Percentiles rank a stretch among this genome's conserved stretches.
Conservation (phyloP, 1,140 invertebrate genomes). For the Bathynomus jamesi region DNA sequence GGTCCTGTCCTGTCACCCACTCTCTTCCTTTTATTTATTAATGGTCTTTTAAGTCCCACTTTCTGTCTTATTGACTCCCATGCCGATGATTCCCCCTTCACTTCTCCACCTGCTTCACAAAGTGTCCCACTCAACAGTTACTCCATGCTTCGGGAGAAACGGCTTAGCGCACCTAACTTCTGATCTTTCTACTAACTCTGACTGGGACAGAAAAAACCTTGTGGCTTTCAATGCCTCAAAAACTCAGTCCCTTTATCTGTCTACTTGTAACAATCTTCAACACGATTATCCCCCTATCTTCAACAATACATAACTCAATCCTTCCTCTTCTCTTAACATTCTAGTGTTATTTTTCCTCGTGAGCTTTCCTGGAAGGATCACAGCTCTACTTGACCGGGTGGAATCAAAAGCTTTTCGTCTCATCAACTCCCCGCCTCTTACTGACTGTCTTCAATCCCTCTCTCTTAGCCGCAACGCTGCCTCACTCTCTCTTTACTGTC, state of each 20-base stretch:
- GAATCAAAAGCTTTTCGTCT: no score
- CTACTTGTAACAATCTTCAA: no score
- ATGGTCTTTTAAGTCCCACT: background rate
- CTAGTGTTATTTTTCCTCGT: background rate
- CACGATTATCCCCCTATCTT: background rate
- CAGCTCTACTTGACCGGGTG: no score
- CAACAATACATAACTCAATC: background rate
- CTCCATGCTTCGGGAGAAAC: background rate
- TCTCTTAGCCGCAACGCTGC: no score
- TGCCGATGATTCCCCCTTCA: background rate
- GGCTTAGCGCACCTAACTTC: background rate
- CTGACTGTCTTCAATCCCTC: no score
- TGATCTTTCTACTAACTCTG: background rate
- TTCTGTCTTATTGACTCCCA: background rate
- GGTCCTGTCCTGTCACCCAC: background rate
- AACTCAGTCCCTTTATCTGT: background rate
- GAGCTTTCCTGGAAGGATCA: background rate
- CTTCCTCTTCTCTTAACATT: background rate
- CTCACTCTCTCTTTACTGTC: no score
- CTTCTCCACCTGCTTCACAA: background rate
- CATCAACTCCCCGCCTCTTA: no score
- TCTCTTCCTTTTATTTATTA: background rate
- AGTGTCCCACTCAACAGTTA: background rate
- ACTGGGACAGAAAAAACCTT: background rate
- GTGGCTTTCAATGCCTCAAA: background rate